Conservation (phyloP, 2,113 vertebrate species). For the Ranitomeya imitator region DNA sequence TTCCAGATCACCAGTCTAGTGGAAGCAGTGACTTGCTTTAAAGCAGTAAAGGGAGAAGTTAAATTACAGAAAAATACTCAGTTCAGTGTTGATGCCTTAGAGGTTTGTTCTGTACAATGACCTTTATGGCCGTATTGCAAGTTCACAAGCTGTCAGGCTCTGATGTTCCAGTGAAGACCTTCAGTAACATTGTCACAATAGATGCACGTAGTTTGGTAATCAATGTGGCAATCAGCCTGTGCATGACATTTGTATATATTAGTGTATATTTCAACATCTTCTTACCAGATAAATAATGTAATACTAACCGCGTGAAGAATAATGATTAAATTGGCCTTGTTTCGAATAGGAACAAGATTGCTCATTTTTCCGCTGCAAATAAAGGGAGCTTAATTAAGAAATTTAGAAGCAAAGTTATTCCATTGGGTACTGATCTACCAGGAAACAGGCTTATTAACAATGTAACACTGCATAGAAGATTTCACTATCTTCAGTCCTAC, state of each 20-base stretch:
- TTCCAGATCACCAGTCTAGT: constrained; percentile 2
- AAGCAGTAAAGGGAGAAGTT: neutral
- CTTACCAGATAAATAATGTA: neutral
- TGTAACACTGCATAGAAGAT: neutral
- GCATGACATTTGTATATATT: constrained; percentile 1
- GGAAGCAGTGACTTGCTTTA: neutral
- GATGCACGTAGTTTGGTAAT: constrained; percentile 10
- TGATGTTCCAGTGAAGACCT: constrained; percentile 35
- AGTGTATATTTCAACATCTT: neutral
- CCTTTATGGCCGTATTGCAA: constrained; percentile 34
- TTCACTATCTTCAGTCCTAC: neutral
- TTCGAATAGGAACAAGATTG: neutral
- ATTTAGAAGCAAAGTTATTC: neutral
- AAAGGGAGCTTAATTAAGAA: neutral
- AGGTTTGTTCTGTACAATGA: constrained; percentile 20
- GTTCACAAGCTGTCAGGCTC: constrained; percentile 32
- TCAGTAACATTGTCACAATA: neutral
- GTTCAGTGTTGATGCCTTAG: constrained; percentile 17
- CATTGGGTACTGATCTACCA: neutral
- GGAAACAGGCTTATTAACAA: neutral
- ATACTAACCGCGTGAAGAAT: neutral
- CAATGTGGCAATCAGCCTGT: neutral
- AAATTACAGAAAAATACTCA: neutral
- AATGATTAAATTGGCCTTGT: neutral
- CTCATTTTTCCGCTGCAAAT: neutral